phyloP scores from a whole-genome alignment of 2,888 invertebrate genomes.

The Meiosimyza decipiens region DNA sequence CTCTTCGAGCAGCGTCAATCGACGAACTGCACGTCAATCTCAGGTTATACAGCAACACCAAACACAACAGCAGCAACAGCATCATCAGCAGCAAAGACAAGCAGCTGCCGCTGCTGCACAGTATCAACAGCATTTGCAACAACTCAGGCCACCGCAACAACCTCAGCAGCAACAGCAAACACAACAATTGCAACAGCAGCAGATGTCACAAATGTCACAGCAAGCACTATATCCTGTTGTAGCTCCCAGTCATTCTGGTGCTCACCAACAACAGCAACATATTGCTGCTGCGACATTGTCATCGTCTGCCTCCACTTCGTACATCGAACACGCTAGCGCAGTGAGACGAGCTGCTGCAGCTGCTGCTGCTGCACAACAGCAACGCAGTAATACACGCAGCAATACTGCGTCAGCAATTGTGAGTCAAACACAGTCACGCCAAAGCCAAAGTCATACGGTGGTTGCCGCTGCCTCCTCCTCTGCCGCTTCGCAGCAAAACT shows the following conservation, averaged over 20 bases:
- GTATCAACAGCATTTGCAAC: slow-evolving; percentile 45
- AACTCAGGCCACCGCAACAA: slow-evolving; percentile 46
- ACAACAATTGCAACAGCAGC: slow-evolving; percentile 57
- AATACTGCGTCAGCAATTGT: slow-evolving; percentile 41
- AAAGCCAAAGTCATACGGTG: slow-evolving; percentile 30
- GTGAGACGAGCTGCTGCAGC: slow-evolving; percentile 37
- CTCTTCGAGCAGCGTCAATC: slow-evolving; percentile 49
- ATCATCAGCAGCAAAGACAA: slow-evolving; percentile 48
- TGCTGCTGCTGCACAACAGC: slow-evolving; percentile 51
- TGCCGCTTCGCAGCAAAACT: slow-evolving; percentile 50
- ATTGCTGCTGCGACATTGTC: slow-evolving; percentile 42
- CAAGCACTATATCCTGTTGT: slow-evolving; percentile 61
- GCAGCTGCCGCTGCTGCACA: slow-evolving; percentile 44
- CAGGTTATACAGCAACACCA: slow-evolving; percentile 49
- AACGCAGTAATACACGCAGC: slow-evolving; percentile 60
- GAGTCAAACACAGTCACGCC: slow-evolving; percentile 44
- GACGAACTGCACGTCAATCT: slow-evolving; percentile 51
- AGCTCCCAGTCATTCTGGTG: slow-evolving; percentile 40
- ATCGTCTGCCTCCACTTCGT: slow-evolving; percentile 31
- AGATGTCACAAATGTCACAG: slow-evolving; percentile 64
- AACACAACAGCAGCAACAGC: slow-evolving; percentile 53
- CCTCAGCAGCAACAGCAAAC: slow-evolving; percentile 54
- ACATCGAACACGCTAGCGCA: slow-evolving; percentile 47
- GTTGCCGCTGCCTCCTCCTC: slow-evolving; percentile 1
- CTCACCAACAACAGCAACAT: slow-evolving; percentile 53